Conservation (phyloP, 2,888 invertebrate genomes). For the Bombylius discolor region DNA sequence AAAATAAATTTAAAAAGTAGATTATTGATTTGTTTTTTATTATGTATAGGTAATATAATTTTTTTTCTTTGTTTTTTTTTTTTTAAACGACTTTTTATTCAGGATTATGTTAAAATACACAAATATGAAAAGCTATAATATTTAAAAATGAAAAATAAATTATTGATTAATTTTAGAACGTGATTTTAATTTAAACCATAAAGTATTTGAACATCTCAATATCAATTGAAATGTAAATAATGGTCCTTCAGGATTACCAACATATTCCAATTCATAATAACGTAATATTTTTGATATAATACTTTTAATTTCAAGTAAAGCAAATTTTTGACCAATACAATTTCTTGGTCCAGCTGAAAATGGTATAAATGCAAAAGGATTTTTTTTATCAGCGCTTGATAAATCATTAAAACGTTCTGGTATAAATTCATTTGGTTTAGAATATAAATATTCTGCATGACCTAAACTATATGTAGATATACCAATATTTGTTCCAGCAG, state of each 20-base stretch:
- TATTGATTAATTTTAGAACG: too few species aligned
- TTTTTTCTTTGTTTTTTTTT: too few species aligned
- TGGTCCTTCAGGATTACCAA: constrained; percentile 22
- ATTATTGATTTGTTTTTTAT: too few species aligned
- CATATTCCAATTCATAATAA: constrained; percentile 27
- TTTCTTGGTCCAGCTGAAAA: constrained; percentile 35
- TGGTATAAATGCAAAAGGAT: constrained; percentile 33
- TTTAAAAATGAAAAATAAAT: too few species aligned
- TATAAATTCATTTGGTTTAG: constrained; percentile 26
- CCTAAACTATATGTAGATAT: constrained; percentile 29
- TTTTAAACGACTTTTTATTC: too few species aligned
- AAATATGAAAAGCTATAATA: too few species aligned
- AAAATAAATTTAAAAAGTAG: too few species aligned
- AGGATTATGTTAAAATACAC: too few species aligned
- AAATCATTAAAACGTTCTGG: constrained; percentile 34
- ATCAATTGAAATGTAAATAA: constrained; percentile 30
- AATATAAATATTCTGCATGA: constrained; percentile 25
- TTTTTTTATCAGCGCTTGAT: constrained; percentile 25
- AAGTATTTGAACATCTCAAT: constrained; percentile 29
- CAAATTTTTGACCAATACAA: constrained; percentile 36
- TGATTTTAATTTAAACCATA: constrained; percentile 28
- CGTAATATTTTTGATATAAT: constrained; percentile 29
- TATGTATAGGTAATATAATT: too few species aligned
- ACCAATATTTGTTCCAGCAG: constrained; percentile 32
- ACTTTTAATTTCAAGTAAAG: constrained; percentile 33